Evolutionary conservation across 2,888 invertebrate genomes (phyloP).

Genomic region (Scaptodrosophila latifasciaeformis): DNA sequence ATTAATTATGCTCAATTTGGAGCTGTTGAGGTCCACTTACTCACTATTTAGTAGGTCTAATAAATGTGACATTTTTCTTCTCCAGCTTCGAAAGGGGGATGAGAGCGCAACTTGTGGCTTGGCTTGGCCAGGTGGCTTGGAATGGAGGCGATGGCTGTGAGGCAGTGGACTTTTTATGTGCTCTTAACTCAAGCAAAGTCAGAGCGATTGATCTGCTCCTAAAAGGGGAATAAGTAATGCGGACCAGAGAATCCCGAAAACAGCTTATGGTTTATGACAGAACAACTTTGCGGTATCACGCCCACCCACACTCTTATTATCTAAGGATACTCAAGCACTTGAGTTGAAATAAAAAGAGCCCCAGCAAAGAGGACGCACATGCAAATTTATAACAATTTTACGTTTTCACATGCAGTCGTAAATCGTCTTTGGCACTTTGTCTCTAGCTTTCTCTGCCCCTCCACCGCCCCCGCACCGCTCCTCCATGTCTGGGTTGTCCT

Average conservation of each 20-base stretch:
- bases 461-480: not conserved
- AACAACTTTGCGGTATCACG: no score
- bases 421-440: constrained; percentile 47
- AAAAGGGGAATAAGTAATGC: no score
- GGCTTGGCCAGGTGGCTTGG: not conserved
- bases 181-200: constrained; percentile 57
- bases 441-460: not conserved
- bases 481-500: no score
- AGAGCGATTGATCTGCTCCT: constrained; percentile 60
- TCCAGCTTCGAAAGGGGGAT: no score
- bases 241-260: no score
- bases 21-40: not conserved
- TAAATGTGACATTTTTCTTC: no score
- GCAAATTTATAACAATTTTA: constrained; percentile 66
- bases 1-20: constrained; percentile 66
- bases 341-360: not conserved
- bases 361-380: constrained; percentile 21
- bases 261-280: no score
- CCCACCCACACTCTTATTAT: constrained; percentile 1
- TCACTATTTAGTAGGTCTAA: no score
- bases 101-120: not conserved
- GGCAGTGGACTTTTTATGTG: constrained; percentile 39
- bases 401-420: constrained; percentile 63
- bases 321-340: not conserved
- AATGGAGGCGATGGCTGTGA: no score